Evolutionary conservation across 2,888 invertebrate species (phyloP), one percentile per base, ranked within the genome.

Genomic region (Spodoptera exigua): DNA sequence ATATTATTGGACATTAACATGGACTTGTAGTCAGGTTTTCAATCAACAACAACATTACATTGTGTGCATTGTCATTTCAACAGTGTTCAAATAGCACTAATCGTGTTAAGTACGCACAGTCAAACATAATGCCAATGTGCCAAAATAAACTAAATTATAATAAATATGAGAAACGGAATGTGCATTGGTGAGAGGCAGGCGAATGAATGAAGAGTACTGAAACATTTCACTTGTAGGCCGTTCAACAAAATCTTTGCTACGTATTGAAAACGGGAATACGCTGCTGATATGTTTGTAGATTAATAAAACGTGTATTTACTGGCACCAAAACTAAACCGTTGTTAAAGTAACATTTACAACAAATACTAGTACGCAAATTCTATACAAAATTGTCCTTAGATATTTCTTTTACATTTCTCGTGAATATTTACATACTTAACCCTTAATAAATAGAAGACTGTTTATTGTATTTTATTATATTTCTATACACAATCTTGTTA

Each of bases 311-410:
- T 62, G 63, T 68, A 57, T 67, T 63, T 68, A 70, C 74, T 79
- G 80, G 78, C 88, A 87, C 82, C 81, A 60, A 82, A 81, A 84
- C 82, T 77, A 79, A 87, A 79, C 76, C 80, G 52, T 59, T 69
- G 39, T 72, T 61, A 55, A 56, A 74, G 67, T 82, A 85, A 86
- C 85, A 88, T 84, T 84, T 82, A 88, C 85, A 91, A 89, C 86
- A 86, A 84, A 85, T 79, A 83, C 77, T 84, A 84, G 82, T 84
- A 83, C 82, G 83, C 66, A 76, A 71, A 61, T 85, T 86, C 86
- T 90, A 85, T 90, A 91, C 88, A 90, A 89, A 89, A 87, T 88
- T 88, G 84, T 86, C 84, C 88, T 89, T 89, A 90, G 72, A 78
- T 87, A 84, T 82, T 80, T 76, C 77, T 82, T 79, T 80, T 61